phyloP scores from a whole-genome alignment of 1,140 invertebrate species.

The Agrilus planipennis region DNA sequence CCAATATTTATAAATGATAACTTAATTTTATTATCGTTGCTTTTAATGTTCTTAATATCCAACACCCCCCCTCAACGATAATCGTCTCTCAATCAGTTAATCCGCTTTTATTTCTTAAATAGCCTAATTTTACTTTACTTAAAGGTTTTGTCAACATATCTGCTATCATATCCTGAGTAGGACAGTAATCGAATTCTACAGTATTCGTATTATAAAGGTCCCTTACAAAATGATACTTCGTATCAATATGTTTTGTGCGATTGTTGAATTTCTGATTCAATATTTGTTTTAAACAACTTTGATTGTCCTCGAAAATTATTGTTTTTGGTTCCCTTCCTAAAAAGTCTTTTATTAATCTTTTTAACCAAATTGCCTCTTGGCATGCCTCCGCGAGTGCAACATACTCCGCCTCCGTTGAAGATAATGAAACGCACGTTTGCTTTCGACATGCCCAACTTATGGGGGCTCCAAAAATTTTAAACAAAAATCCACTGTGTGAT shows the following conservation, averaged over 20 bases:
- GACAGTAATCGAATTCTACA: no score
- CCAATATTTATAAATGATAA: no score
- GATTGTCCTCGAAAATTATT: conserved; percentile 4
- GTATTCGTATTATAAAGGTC: no score
- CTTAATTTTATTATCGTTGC: no score
- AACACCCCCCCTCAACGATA: no score
- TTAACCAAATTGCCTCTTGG: conserved; percentile 22
- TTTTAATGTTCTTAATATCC: no score
- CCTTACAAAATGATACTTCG: conserved; percentile 17
- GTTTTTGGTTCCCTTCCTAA: neutral
- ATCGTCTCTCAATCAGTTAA: no score
- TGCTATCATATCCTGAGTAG: no score
- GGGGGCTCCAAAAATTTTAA: conserved; percentile 17
- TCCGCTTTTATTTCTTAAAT: no score
- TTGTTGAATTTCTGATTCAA: conserved; percentile 8
- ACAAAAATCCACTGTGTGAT: conserved; percentile 31
- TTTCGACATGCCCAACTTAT: conserved; percentile 15
- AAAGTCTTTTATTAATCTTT: conserved; percentile 12
- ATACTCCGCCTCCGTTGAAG: conserved; percentile 29
- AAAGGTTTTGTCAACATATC: no score
- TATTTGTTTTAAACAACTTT: neutral
- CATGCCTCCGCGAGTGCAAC: conserved; percentile 12
- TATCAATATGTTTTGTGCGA: conserved; percentile 19
- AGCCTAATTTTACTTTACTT: no score
- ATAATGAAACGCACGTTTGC: conserved; percentile 22